Conservation (phyloP, 2,113 vertebrate species). For the Natator depressus region DNA sequence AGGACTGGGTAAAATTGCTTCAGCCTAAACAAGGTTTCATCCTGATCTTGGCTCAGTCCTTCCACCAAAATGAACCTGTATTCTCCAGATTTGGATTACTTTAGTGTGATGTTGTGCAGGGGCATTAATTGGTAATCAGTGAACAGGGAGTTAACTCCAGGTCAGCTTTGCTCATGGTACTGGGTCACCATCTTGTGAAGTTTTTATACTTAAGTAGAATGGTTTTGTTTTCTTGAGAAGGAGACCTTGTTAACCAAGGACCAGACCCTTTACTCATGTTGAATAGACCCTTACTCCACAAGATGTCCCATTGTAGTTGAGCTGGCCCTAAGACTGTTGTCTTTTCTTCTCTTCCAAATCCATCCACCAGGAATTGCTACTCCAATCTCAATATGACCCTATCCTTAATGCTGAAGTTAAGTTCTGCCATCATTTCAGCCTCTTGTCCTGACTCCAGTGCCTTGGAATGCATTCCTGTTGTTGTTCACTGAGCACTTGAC, state of each 20-base stretch:
- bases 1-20: background rate
- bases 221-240: background rate
- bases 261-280: background rate
- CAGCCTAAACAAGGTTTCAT: background rate
- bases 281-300: background rate
- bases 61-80: background rate
- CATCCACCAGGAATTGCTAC: background rate
- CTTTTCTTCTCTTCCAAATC: background rate
- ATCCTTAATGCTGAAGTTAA: background rate
- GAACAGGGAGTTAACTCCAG: background rate
- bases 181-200: background rate
- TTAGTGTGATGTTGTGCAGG: background rate
- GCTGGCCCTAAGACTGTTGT: background rate
- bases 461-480: background rate
- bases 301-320: accelerated
- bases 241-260: background rate
- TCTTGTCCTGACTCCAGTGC: background rate
- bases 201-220: background rate
- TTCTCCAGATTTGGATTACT: background rate
- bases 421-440: background rate
- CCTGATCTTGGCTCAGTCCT: background rate
- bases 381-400: background rate
- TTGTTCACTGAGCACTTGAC: background rate
- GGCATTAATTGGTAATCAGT: background rate
- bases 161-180: background rate